phyloP scores from a whole-genome alignment of 2,113 vertebrate genomes.

The Nicator chloris region DNA sequence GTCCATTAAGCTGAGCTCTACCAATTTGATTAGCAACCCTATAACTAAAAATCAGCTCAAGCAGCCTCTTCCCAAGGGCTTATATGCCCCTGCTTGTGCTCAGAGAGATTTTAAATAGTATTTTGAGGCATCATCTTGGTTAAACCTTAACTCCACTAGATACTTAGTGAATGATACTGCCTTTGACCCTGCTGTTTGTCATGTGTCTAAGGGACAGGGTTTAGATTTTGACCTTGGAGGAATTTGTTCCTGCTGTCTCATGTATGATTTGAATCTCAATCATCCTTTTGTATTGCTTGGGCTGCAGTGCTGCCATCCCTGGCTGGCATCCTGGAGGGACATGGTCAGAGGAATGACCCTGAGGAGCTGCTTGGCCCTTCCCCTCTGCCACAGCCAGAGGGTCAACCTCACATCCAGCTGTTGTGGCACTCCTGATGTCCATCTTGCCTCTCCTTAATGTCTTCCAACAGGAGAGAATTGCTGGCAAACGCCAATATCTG shows the following conservation, averaged over 20 bases:
- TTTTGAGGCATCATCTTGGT: not conserved
- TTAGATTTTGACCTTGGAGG: not conserved
- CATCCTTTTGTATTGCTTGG: not conserved
- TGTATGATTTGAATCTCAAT: not conserved
- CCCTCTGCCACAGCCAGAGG: not conserved
- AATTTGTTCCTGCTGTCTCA: not conserved
- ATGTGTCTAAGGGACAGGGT: not conserved
- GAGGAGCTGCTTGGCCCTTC: not conserved
- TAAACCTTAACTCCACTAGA: not conserved
- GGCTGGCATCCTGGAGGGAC: not conserved
- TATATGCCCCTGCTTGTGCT: not conserved
- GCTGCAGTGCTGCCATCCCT: not conserved
- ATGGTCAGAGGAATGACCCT: not conserved
- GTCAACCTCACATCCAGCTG: accelerated
- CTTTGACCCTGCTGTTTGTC: not conserved
- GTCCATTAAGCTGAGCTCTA: slow-evolving; percentile 48
- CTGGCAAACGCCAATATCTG: not conserved
- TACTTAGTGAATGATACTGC: not conserved
- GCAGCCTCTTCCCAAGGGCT: not conserved
- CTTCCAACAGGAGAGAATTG: not conserved
- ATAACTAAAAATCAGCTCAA: slow-evolving; percentile 32
- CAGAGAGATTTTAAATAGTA: not conserved
- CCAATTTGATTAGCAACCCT: slow-evolving; percentile 58
- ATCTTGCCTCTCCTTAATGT: not conserved
- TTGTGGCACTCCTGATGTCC: not conserved